Conservation (phyloP, 2,888 invertebrate species). For the Neuroscelio doddi region DNA sequence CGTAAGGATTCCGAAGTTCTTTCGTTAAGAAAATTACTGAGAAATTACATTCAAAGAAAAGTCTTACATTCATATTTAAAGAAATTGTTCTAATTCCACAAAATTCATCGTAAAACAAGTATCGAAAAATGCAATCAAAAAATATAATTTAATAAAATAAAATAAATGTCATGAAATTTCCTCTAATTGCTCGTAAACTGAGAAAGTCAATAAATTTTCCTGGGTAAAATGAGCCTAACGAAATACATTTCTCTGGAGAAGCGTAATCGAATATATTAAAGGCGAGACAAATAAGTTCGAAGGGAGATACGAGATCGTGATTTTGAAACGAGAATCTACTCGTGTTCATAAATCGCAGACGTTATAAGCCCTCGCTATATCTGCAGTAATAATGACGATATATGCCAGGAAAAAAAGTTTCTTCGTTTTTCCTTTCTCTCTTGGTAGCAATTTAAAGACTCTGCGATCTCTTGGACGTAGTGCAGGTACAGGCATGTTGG, state of each 20-base stretch:
- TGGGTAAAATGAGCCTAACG: background rate
- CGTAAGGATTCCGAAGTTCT: too few relatives aligned
- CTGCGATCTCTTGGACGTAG: too few relatives aligned
- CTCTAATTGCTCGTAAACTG: background rate
- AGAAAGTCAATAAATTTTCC: background rate
- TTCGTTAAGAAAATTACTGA: too few relatives aligned
- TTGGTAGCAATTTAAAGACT: too few relatives aligned
- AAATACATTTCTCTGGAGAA: background rate
- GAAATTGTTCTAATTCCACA: background rate
- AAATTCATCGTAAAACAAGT: background rate
- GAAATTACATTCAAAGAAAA: too few relatives aligned
- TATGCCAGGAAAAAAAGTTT: background rate
- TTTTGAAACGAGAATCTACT: background rate
- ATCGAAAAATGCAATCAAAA: too few relatives aligned
- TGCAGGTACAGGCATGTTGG: background rate
- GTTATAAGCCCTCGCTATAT: background rate
- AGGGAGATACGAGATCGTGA: background rate
- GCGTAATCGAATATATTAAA: background rate
- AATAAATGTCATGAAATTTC: too few relatives aligned
- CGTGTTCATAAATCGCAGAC: background rate
- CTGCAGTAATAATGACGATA: background rate
- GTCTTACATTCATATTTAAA: too few relatives aligned
- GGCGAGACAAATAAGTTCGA: background rate
- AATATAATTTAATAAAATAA: too few relatives aligned
- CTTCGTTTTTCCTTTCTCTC: background rate